Evolutionary conservation across 2,113 vertebrate species (phyloP).

Genomic region (Numida meleagris): DNA sequence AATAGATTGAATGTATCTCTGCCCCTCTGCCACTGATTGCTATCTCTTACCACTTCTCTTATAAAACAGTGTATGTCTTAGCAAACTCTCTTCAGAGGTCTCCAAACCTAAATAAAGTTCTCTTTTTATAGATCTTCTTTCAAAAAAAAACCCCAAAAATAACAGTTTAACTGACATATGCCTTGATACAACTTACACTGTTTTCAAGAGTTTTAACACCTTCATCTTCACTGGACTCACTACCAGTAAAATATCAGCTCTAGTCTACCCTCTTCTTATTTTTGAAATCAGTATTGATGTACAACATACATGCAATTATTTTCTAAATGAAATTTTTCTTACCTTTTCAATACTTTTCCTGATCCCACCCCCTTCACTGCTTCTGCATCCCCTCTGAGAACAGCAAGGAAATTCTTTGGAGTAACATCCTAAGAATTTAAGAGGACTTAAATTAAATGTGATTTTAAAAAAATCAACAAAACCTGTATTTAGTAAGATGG

Average conservation of each 20-base stretch:
- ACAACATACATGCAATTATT: background rate
- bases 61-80: background rate
- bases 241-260: background rate
- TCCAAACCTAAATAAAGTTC: background rate
- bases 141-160: background rate
- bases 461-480: background rate
- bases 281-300: background rate
- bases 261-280: background rate
- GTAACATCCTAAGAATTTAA: constrained; percentile 84
- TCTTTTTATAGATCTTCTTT: background rate
- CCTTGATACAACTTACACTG: background rate
- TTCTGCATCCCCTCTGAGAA: constrained; percentile 87
- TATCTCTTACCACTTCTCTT: background rate
- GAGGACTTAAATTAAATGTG: background rate
- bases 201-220: background rate
- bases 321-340: constrained; percentile 27
- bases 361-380: constrained; percentile 86
- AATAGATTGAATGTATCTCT: background rate
- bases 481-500: background rate
- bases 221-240: background rate
- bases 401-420: constrained; percentile 91
- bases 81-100: background rate
- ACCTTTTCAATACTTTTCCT: constrained; percentile 94
- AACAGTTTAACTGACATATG: background rate
- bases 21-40: background rate